Evolutionary conservation across 1,140 invertebrate genomes (phyloP), one percentile per base, ranked within the genome.

Genomic region (Radopholus similis): DNA sequence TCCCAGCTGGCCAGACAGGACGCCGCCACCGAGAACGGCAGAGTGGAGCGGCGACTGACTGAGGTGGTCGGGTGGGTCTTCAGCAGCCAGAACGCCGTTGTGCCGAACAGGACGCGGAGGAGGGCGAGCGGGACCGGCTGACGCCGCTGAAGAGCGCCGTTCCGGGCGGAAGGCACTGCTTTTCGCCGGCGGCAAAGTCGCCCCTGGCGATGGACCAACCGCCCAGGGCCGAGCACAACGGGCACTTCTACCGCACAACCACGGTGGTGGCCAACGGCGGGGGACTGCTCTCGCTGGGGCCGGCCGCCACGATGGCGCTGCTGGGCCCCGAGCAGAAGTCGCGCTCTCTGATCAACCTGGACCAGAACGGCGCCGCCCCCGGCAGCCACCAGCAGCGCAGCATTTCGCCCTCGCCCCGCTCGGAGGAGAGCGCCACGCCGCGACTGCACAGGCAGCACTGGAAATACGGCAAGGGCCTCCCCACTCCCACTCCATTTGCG

Each of bases 321-420:
- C 70, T 71, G 9, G 70, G 30, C 26, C 32, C 69, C 18, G 68
- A 70, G 13, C 38, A 70, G 3, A 70, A 70, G 11, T 73, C 70
- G 18, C 70, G 65, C 5, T 70, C 68, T 28, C 26, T 68, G 53
- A 42, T n/a, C n/a, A 70, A 70, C 30, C 26, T 70, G 35, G 68
- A 70, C 32, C 21, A 8, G 44, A 51, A 11, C 47, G 40, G 40
- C 21, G 21, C 64, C 40, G 64, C 35, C 26, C 21, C 40, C 28
- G 23, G 11, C 11, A n/a, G 6, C 47, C 8, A 35, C 4, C 30
- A 67, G 0, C 21, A 47, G 26, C 26, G 55, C 18, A 51, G 65
- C 23, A 26, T 38, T 47, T 66, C 47, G 3, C 55, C 51, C 4
- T 35, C 32, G 70, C 4, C 35, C 51, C 35, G 37, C 3, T 21